These are phyloP conservation scores for Corythornis leucogaster DNA, from an alignment of 2,797 vertebrate genomes.

Conservation along the genomic window DNA sequence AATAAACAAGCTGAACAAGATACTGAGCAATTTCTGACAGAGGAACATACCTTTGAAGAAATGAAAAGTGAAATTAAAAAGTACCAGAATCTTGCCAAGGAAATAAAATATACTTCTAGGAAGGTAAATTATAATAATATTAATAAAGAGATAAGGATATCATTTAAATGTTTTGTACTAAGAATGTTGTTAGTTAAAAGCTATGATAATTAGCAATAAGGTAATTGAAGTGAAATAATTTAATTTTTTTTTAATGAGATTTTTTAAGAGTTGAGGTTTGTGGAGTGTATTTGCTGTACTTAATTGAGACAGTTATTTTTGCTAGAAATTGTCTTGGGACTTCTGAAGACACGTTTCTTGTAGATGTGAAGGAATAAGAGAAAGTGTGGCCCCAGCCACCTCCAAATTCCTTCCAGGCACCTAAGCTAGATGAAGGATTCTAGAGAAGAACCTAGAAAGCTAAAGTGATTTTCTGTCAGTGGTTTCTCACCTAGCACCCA, in stretches of 20 bases:
- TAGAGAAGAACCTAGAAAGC: background rate
- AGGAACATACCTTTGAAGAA: conserved; percentile 83
- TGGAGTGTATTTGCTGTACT: background rate
- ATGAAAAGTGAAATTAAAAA: conserved; percentile 82
- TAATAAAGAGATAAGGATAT: background rate
- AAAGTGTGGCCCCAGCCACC: background rate
- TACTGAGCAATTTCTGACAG: conserved; percentile 81
- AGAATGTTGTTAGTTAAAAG: background rate
- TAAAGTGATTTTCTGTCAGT: background rate
- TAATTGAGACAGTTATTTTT: background rate
- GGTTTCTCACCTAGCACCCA: background rate
- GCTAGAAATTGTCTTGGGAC: background rate
- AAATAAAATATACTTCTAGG: conserved; percentile 82
- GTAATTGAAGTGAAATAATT: background rate
- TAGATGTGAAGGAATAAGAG: background rate
- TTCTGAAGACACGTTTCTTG: background rate
- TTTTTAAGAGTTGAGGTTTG: background rate
- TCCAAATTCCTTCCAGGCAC: background rate
- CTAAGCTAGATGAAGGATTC: background rate
- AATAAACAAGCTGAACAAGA: conserved; percentile 84
- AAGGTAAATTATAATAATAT: conserved; percentile 78
- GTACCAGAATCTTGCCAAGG: conserved; percentile 83
- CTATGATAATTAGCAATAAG: background rate
- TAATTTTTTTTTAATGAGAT: background rate
- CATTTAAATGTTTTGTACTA: background rate